Conservation (phyloP, 2,888 invertebrate species). For the Phortica okadai region DNA sequence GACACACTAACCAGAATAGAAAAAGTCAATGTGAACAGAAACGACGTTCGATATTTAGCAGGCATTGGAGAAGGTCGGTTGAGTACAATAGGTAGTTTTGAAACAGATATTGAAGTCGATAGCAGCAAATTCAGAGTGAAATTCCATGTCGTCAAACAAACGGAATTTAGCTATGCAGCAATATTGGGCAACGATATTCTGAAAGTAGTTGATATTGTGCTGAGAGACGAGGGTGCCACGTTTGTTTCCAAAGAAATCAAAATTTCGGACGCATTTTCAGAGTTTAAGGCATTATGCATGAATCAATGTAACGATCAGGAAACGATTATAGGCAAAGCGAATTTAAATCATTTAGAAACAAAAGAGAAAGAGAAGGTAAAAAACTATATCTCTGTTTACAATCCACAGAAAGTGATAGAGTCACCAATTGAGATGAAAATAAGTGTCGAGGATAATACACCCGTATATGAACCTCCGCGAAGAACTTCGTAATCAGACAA, state of each 20-base stretch:
- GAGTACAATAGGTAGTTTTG: neutral
- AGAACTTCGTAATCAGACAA: neutral
- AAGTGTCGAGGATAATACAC: neutral
- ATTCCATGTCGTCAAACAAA: neutral
- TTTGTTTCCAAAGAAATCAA: neutral
- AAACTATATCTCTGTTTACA: neutral
- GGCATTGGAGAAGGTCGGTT: neutral
- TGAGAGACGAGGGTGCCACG: neutral
- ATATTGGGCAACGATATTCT: neutral
- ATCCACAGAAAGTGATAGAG: neutral
- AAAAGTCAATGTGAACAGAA: neutral
- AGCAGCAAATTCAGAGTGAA: neutral
- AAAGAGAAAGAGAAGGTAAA: neutral
- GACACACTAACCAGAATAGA: neutral
- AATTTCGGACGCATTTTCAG: neutral
- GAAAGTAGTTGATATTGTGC: neutral
- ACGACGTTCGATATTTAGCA: neutral
- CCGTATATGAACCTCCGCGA: neutral
- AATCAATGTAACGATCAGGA: neutral
- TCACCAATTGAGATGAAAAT: conserved; percentile 6
- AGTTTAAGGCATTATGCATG: neutral
- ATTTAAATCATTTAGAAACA: neutral
- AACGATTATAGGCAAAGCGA: neutral
- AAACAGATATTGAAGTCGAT: neutral
- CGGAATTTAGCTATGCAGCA: neutral